phyloP scores from a whole-genome alignment of 2,113 vertebrate species.

The Malaclemys terrapin region DNA sequence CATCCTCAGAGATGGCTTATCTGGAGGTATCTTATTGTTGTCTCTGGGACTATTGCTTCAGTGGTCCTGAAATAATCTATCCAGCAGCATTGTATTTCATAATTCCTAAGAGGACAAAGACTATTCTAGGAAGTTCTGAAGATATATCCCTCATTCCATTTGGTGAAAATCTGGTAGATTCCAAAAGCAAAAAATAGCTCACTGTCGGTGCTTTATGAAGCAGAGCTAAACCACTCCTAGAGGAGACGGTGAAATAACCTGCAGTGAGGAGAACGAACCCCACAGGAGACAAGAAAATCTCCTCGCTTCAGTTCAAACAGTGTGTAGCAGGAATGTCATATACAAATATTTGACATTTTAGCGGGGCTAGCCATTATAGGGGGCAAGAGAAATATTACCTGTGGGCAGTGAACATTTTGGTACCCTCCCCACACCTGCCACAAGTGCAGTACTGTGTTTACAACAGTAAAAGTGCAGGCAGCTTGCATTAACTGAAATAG shows the following conservation, averaged over 20 bases:
- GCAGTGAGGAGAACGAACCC: conserved; percentile 27
- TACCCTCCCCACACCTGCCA: neutral
- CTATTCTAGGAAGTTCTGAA: neutral
- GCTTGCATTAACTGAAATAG: neutral
- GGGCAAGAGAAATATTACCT: neutral
- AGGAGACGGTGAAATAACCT: conserved; percentile 1
- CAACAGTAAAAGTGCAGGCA: neutral
- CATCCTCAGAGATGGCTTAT: neutral
- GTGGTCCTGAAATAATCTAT: neutral
- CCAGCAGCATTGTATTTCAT: neutral
- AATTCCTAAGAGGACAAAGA: neutral
- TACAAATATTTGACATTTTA: conserved; percentile 25
- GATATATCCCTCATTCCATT: conserved; percentile 1
- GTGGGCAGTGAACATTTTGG: neutral
- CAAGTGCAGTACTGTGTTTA: neutral
- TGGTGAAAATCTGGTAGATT: neutral
- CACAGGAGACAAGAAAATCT: neutral
- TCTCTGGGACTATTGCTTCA: neutral
- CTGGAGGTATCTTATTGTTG: neutral
- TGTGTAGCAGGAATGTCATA: neutral
- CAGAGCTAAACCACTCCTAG: neutral
- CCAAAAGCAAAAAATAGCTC: conserved; percentile 15
- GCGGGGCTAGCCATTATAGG: neutral
- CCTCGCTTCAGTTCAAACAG: neutral
- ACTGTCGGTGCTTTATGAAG: conserved; percentile 14